Evolutionary conservation across 2,888 invertebrate species (phyloP), one percentile per base, ranked within the genome.

Genomic region (Hyalella azteca): DNA sequence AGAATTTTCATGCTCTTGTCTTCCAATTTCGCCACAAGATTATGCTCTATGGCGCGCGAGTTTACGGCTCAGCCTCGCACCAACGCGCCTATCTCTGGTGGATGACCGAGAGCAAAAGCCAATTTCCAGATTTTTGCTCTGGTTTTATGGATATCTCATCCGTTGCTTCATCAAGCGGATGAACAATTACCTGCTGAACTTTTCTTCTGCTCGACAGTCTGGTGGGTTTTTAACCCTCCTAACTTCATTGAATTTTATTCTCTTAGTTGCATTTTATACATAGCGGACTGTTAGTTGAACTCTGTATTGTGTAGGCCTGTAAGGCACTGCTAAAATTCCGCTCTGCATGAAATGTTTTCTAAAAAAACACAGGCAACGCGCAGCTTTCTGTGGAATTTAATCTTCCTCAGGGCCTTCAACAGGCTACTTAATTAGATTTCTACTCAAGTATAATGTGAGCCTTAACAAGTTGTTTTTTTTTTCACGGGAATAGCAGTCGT

Each of bases 131-230:
- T 36, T 66, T 66, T 36, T 66, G 2, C 66, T 2, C 66, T 36
- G 39, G 15, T 29, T 66, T 66, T 66, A 66, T 66, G 66, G 36
- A 66, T 36, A 36, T 66, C 66, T 66, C 66, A 66, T 66, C 66
- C 66, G 66, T 66, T 29, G 66, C 36, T 66, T 66, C 66, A 66
- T 66, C 66, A 66, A 29, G 66, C 66, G 66, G 66, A 66, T 66
- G 66, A 66, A 66, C 66, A 66, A 66, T 66, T 66, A 66, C 66
- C 66, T 29, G 32, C 36, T 29, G 36, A n/a, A 19, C 39, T 66
- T 36, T 66, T 66, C 36, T 36, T 11, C 19, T 36, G 15, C 19
- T 36, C 29, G 36, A 66, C 66, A 66, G 36, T 66, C 66, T 66
- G 39, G 19, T 36, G 3, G 29, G 36, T 36, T 36, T 66, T 66